Evolutionary conservation across 2,888 invertebrate genomes (phyloP), one percentile per base, ranked within the genome.

Genomic region (Scelioninae gen. 1): DNA sequence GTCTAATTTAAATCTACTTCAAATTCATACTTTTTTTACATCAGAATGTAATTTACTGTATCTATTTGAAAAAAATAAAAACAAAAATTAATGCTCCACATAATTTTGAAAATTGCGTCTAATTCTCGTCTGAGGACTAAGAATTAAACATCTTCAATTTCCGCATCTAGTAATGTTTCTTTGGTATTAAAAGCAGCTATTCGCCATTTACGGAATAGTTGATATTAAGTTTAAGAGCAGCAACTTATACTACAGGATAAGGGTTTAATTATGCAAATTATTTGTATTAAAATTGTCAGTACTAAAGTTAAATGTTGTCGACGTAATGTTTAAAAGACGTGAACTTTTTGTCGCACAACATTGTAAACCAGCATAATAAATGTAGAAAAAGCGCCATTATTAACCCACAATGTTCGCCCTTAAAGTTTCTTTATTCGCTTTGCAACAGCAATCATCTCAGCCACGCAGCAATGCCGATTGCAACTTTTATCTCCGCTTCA

Each of bases 401-500:
- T 38, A 40, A 40, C 11, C 23, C 56, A 11, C 23, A 40, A 40
- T n/a, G 9, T 34, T 56, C 55, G 11, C 8, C 55, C 40, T 58
- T 58, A 60, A 40, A 40, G 23, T 58, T 40, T 58, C 40, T 58
- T 58, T 58, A 40, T 58, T 40, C 47, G 43, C n/a, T 43, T 38
- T 11, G 38, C 45, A 13, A n/a, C 13, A 13, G 16, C 47, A 47
- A 47, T 47, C 53, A n/a, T 29, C 53, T 53, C 5, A n/a, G 2
- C n/a, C n/a, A n/a, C n/a, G 11, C 11, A 11, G 29, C 31, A 7
- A 47, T 31, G 31, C 13, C 66, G 43, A 66, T 66, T 66, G 66
- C 29, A 66, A 66, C 31, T 55, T 53, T 47, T 49, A 51, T 49
- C 65, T 51, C 34, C 23, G 51, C 65, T 65, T 65, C 65, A 65